A percentile compares a stretch with the other conserved stretches of the same genome.
These are phyloP conservation scores for Cheilosia variabilis DNA, from an alignment of 2,888 invertebrate genomes.

Conservation along the genomic window DNA sequence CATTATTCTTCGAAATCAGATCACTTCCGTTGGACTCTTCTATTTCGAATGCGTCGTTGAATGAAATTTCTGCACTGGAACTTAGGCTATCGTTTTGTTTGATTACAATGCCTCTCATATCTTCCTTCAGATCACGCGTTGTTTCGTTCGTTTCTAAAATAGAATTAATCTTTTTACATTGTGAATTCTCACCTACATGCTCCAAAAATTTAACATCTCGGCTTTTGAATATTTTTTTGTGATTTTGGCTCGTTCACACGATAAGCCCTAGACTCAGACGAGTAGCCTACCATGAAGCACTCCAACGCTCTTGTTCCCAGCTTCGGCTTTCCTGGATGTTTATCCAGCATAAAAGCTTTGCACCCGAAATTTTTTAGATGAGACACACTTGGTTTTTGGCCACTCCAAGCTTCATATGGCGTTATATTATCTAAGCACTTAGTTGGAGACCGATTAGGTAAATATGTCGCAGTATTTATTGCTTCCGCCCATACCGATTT, in stretches of 20 bases:
- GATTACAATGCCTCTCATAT: no score
- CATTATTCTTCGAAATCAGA: no score
- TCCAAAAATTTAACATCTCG: constrained; percentile 25
- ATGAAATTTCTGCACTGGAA: no score
- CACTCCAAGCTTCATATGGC: constrained; percentile 69
- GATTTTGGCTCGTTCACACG: constrained; percentile 30
- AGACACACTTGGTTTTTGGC: constrained; percentile 37
- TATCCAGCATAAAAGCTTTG: constrained; percentile 53
- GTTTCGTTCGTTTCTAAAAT: no score
- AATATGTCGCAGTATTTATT: constrained; percentile 62
- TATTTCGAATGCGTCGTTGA: no score
- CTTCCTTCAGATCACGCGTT: no score
- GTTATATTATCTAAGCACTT: constrained; percentile 58
- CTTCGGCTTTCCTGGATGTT: constrained; percentile 26
- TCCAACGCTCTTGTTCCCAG: constrained; percentile 1
- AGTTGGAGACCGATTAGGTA: constrained; percentile 63
- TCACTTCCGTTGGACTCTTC: no score
- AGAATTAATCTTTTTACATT: neutral
- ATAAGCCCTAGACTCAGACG: constrained; percentile 17
- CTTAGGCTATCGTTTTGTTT: no score
- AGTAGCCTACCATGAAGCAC: neutral
- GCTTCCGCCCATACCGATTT: constrained; percentile 76
- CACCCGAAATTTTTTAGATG: no score
- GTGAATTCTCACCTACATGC: neutral
- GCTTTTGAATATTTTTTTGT: constrained; percentile 29